Percentiles rank a stretch among this genome's conserved stretches.
These are phyloP conservation scores for Zaprionus taronus DNA, from an alignment of 1,140 invertebrate genomes.

Conservation along the genomic window DNA sequence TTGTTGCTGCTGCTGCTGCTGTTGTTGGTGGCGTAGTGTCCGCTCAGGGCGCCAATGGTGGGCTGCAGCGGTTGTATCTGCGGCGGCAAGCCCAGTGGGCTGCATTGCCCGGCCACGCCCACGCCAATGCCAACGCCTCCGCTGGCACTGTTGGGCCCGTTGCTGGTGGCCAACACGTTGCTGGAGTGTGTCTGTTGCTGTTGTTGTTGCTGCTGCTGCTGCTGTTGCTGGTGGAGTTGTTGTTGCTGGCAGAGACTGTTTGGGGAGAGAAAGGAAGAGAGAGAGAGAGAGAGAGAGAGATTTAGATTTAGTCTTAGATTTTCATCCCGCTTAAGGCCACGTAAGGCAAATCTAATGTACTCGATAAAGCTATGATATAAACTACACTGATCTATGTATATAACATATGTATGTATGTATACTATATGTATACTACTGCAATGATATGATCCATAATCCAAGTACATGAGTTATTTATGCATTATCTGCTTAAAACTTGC, in stretches of 20 bases:
- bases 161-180: conserved; percentile 76
- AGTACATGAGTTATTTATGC: too few species aligned
- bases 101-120: conserved; percentile 68
- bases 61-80: conserved; percentile 79
- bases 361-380: too few species aligned
- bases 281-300: too few species aligned
- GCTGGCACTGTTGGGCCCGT: conserved; percentile 74
- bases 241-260: conserved; percentile 69
- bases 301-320: too few species aligned
- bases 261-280: background rate
- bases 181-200: conserved; percentile 63
- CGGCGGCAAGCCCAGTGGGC: conserved; percentile 72
- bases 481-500: too few species aligned
- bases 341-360: too few species aligned
- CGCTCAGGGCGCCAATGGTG: conserved; percentile 69
- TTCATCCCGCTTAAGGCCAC: too few species aligned
- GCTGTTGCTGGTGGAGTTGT: conserved; percentile 56
- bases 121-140: conserved; percentile 66
- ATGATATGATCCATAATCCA: too few species aligned
- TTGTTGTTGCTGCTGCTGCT: conserved; percentile 48
- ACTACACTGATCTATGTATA: too few species aligned
- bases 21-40: conserved; percentile 56
- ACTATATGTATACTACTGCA: too few species aligned
- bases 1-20: background rate
- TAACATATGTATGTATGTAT: too few species aligned